These are phyloP conservation scores for Podarcis muralis DNA, from an alignment of 2,113 vertebrate genomes.

Conservation along the genomic window DNA sequence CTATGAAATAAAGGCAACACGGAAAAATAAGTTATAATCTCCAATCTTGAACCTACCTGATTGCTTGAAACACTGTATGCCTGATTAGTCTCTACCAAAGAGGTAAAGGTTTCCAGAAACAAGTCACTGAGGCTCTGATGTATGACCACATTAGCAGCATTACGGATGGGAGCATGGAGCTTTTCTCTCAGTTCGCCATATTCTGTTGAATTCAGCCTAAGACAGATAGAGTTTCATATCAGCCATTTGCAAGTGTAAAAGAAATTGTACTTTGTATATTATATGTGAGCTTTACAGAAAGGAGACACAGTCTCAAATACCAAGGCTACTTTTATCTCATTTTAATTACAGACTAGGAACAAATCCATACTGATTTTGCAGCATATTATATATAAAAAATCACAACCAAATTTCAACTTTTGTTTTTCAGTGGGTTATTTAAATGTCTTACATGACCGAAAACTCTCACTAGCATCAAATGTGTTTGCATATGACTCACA, in stretches of 20 bases:
- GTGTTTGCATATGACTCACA: not conserved
- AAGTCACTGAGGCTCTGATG: constrained; percentile 91
- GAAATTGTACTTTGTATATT: not conserved
- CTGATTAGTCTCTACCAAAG: constrained; percentile 88
- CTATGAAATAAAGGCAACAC: not conserved
- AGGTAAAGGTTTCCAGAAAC: constrained; percentile 92
- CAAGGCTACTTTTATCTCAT: not conserved
- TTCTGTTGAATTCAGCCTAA: constrained; percentile 89
- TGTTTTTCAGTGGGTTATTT: not conserved
- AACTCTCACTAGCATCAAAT: not conserved
- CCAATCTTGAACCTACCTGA: constrained; percentile 78
- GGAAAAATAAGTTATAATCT: not conserved
- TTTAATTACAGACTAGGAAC: not conserved
- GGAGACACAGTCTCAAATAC: not conserved
- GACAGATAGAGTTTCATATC: no score
- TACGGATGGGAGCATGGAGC: constrained; percentile 86
- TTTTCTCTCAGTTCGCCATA: constrained; percentile 90
- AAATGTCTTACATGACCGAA: not conserved
- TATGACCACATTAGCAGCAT: constrained; percentile 90
- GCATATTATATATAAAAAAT: not conserved
- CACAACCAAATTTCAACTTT: not conserved
- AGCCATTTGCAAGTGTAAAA: not conserved
- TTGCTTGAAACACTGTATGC: constrained; percentile 78
- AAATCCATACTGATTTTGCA: not conserved
- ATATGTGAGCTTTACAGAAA: not conserved